Conservation (phyloP, 1,140 invertebrate species). For the Carposina sasakii region DNA sequence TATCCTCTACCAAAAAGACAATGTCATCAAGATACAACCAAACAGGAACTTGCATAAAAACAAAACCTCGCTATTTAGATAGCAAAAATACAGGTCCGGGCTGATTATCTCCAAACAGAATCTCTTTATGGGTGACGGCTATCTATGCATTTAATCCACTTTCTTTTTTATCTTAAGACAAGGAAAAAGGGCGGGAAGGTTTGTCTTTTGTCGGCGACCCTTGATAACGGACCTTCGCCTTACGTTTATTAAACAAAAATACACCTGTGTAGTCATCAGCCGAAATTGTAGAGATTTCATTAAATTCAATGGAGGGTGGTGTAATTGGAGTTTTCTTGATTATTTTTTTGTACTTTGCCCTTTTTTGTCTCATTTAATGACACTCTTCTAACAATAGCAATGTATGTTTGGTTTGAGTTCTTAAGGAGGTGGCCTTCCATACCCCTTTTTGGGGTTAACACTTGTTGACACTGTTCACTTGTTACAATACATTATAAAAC, state of each 20-base stretch:
- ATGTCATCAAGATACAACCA: conserved; percentile 43
- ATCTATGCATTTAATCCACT: conserved; percentile 67
- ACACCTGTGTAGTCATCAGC: conserved; percentile 48
- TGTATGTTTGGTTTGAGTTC: too few species aligned
- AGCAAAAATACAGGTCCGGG: conserved; percentile 33
- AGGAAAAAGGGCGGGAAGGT: conserved; percentile 48
- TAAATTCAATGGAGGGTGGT: conserved; percentile 42
- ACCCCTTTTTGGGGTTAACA: too few species aligned
- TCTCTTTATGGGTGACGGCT: conserved; percentile 60
- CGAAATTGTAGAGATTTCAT: conserved; percentile 45
- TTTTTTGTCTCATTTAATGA: too few species aligned
- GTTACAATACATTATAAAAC: too few species aligned
- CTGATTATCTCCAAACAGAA: conserved; percentile 51
- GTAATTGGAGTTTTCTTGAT: conserved; percentile 43
- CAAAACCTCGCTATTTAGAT: conserved; percentile 42
- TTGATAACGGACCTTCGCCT: conserved; percentile 54
- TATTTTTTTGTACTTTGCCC: too few species aligned
- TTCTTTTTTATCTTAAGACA: conserved; percentile 58
- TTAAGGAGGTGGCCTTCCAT: too few species aligned
- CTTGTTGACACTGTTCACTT: too few species aligned
- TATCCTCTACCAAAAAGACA: too few species aligned
- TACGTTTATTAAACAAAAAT: conserved; percentile 53
- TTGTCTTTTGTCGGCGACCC: conserved; percentile 48
- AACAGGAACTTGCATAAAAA: conserved; percentile 48
- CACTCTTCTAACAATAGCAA: too few species aligned